Conservation (phyloP, 2,797 vertebrate species). For the Poecilia gillii region DNA sequence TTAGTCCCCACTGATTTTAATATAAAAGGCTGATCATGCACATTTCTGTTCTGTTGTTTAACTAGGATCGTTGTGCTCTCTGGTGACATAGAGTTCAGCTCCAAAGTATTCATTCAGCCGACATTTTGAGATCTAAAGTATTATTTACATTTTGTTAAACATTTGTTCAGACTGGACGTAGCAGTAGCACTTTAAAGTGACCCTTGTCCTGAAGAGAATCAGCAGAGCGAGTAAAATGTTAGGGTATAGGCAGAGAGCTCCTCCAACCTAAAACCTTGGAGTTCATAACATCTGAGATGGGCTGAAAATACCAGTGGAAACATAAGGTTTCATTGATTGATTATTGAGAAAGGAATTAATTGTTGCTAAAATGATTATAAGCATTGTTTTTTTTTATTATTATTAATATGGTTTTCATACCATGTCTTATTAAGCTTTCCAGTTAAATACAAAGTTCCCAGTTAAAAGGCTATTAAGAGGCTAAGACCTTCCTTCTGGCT, state of each 20-base stretch:
- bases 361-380: neutral
- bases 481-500: no score
- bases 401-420: neutral
- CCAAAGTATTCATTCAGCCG: neutral
- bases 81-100: neutral
- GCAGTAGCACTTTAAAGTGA: neutral
- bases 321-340: neutral
- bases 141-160: neutral
- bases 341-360: neutral
- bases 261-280: neutral
- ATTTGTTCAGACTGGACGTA: neutral
- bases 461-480: neutral
- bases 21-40: neutral
- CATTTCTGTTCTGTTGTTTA: neutral
- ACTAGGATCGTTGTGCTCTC: neutral
- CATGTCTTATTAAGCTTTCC: neutral
- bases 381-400: neutral
- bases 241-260: neutral
- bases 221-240: neutral
- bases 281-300: neutral
- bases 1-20: neutral
- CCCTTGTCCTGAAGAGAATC: neutral
- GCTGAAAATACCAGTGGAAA: neutral
- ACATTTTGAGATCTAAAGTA: neutral
- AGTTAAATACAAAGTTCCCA: neutral